Conservation (phyloP, 2,888 invertebrate genomes). For the Candidula unifasciata region DNA sequence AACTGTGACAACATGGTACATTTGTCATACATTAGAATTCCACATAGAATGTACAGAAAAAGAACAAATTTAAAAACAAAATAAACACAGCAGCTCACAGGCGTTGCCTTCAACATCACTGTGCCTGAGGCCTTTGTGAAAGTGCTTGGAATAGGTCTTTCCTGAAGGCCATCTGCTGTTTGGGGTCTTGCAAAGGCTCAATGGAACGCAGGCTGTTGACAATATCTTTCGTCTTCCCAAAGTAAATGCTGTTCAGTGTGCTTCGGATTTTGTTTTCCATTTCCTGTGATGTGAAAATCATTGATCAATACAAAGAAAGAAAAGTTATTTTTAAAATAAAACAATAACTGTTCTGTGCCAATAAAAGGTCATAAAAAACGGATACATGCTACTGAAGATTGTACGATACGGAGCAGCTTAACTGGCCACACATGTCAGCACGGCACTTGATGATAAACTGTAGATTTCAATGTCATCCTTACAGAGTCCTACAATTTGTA, state of each 20-base stretch:
- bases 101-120: slow-evolving; percentile 50
- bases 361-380: too few relatives aligned
- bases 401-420: too few relatives aligned
- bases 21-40: not conserved
- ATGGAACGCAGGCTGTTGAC: slow-evolving; percentile 93
- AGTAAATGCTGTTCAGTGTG: slow-evolving; percentile 98
- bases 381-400: too few relatives aligned
- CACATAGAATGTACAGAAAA: not conserved
- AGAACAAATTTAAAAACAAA: not conserved
- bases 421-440: too few relatives aligned
- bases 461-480: too few relatives aligned
- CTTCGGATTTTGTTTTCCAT: slow-evolving; percentile 99
- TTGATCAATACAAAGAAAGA: not conserved
- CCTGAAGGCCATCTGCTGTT: slow-evolving; percentile 59
- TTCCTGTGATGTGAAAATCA: slow-evolving; percentile 81
- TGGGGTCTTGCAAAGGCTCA: slow-evolving; percentile 87
- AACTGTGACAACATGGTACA: not conserved
- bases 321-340: not conserved
- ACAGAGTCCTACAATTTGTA: too few relatives aligned
- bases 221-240: slow-evolving; percentile 99
- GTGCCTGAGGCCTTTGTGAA: slow-evolving; percentile 58
- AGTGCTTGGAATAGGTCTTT: slow-evolving; percentile 64
- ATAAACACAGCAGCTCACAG: slow-evolving; percentile 5
- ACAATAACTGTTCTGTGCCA: too few relatives aligned
- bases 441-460: too few relatives aligned